Base-by-base conservation (phyloP, 2,888 invertebrate species). In the Agapetus fuscipes region DNA sequence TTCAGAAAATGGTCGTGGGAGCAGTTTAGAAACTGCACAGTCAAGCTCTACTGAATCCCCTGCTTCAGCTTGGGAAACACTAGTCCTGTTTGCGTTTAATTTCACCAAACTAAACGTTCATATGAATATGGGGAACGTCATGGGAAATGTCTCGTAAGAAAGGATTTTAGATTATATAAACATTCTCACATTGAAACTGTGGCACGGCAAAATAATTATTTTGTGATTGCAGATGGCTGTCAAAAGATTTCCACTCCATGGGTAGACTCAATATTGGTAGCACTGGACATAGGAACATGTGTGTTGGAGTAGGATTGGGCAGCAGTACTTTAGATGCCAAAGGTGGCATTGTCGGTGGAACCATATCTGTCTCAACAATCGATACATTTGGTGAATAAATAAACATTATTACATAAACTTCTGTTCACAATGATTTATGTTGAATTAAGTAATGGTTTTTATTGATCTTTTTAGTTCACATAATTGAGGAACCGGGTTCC, bases 91-190 rank as follows among this genome's bases (percentile, higher is more conserved):
- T 66, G 91, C 93, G 0, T 85, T 97, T 28, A 95, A 96, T 68
- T 91, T 97, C 60, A 91, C 94, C 30, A 83, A 88, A 53, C 74
- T 98, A 36, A 95, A 96, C 61, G 90, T 98, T 7, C 90, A 93
- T 57, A 96, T 97, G 85, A 97, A 97, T 62, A 98, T 98, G 94
- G 95, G 96, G 28, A 97, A 97, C 57, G 95, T 97, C 1, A 97
- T 98, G 94, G 97, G 98, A 10, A 95, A 95, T 58, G 95, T 96
- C 41, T 79, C 78, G 79, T 86, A 61, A 69, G 72, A 66, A 41
- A 43, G n/a, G n/a, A n/a, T n/a, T n/a, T n/a, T n/a, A n/a, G n/a
- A n/a, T n/a, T n/a, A n/a, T n/a, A n/a, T n/a, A n/a, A n/a, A n/a
- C n/a, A n/a, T n/a, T n/a, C n/a, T n/a, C n/a, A n/a, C n/a, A n/a